These are phyloP conservation scores for Orgyia antiqua DNA, from an alignment of 2,888 invertebrate species.

Conservation along the genomic window DNA sequence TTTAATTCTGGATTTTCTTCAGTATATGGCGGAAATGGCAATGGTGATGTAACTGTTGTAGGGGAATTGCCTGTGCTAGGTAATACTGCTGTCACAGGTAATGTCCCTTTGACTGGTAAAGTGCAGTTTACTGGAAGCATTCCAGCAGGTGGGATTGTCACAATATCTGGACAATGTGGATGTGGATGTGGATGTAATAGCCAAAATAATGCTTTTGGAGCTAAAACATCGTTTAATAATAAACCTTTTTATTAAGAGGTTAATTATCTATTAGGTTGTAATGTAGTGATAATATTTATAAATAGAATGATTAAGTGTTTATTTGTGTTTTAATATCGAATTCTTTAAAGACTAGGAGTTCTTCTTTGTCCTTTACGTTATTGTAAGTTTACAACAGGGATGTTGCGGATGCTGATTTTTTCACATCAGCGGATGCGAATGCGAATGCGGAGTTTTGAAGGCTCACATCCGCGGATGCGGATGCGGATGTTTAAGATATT, in stretches of 20 bases:
- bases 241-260: conserved; percentile 9
- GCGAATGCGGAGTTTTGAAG: too few relatives aligned
- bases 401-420: too few relatives aligned
- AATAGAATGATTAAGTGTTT: not conserved
- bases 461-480: too few relatives aligned
- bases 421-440: too few relatives aligned
- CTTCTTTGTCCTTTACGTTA: not conserved
- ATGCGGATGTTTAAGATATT: too few relatives aligned
- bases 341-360: not conserved
- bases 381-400: not conserved
- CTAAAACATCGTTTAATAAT: conserved; percentile 8
- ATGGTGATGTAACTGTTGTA: conserved; percentile 27
- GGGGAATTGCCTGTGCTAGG: conserved; percentile 36
- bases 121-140: conserved; percentile 19
- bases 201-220: conserved; percentile 1
- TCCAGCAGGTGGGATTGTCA: conserved; percentile 20
- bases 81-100: conserved; percentile 17
- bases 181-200: conserved; percentile 15
- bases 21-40: conserved; percentile 17
- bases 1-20: not conserved
- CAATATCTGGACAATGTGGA: conserved; percentile 18
- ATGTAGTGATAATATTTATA: conserved; percentile 4
- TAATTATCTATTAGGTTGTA: conserved; percentile 6
- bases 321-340: not conserved
- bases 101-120: conserved; percentile 22